Conservation (phyloP, 1,140 invertebrate genomes). For the Bombus turneri region DNA sequence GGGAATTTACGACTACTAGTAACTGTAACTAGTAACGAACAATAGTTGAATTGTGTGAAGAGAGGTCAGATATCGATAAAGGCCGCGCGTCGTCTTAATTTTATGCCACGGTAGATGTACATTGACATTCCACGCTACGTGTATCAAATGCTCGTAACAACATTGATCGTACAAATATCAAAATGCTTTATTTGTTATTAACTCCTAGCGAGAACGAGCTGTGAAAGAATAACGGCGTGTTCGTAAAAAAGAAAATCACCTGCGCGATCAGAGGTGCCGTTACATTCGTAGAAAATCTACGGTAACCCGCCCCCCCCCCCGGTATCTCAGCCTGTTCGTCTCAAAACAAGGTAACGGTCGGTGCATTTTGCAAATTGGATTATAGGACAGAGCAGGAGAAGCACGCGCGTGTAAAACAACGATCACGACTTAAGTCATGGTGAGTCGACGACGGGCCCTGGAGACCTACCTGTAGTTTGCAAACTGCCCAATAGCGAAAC, state of each 20-base stretch:
- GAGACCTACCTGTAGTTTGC: constrained; percentile 26
- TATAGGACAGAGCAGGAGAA: neutral
- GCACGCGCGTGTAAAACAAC: constrained; percentile 43
- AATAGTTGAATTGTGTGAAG: too few relatives aligned
- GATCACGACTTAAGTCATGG: constrained; percentile 11
- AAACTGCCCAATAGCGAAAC: constrained; percentile 9
- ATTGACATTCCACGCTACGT: too few relatives aligned
- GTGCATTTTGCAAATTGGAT: constrained; percentile 51
- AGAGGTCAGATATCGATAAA: too few relatives aligned
- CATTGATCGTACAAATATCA: too few relatives aligned
- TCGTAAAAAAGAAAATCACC: too few relatives aligned
- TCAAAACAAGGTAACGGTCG: constrained; percentile 29
- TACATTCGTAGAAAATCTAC: neutral
- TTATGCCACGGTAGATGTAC: too few relatives aligned
- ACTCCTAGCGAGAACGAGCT: neutral
- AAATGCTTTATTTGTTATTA: neutral
- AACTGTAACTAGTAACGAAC: too few relatives aligned
- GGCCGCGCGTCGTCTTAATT: too few relatives aligned
- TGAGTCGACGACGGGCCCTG: neutral
- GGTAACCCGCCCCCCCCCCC: neutral
- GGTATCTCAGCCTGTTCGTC: neutral
- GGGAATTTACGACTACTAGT: too few relatives aligned
- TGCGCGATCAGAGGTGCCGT: neutral
- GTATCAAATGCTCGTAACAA: too few relatives aligned
- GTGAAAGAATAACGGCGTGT: too few relatives aligned